These are phyloP conservation scores for Atractosteus spatula DNA, from an alignment of 2,113 vertebrate species.

Conservation along the genomic window DNA sequence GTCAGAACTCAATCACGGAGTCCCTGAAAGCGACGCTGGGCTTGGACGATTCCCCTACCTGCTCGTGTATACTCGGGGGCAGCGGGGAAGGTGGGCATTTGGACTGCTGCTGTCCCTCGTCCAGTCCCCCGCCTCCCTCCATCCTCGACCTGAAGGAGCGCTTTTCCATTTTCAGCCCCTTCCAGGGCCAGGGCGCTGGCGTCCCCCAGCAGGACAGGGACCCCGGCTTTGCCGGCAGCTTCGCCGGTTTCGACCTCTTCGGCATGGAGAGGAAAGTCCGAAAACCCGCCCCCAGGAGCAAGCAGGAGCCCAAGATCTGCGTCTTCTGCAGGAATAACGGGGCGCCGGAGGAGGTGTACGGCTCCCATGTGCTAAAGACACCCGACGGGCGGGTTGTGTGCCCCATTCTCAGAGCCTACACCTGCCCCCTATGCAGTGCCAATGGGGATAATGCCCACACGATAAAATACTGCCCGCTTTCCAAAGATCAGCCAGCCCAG, in stretches of 20 bases:
- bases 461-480: conserved; percentile 80
- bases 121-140: conserved; percentile 64
- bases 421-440: conserved; percentile 76
- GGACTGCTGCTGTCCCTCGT: conserved; percentile 65
- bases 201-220: conserved; percentile 59
- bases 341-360: conserved; percentile 75
- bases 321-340: conserved; percentile 81
- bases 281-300: conserved; percentile 58
- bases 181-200: conserved; percentile 56
- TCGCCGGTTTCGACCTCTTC: conserved; percentile 67
- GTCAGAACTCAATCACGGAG: conserved; percentile 74
- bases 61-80: conserved; percentile 58
- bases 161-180: conserved; percentile 69
- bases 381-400: conserved; percentile 75
- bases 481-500: conserved; percentile 72
- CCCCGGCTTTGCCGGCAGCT: conserved; percentile 55
- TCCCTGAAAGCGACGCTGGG: conserved; percentile 75
- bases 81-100: conserved; percentile 54
- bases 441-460: conserved; percentile 79
- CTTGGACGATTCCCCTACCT: conserved; percentile 62
- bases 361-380: conserved; percentile 76
- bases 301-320: conserved; percentile 77
- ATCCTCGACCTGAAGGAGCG: conserved; percentile 70
- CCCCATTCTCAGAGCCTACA: conserved; percentile 74
- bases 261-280: conserved; percentile 68